Evolutionary conservation across 2,797 vertebrate species (phyloP), one percentile per base, ranked within the genome.

Genomic region (Scleropages formosus): DNA sequence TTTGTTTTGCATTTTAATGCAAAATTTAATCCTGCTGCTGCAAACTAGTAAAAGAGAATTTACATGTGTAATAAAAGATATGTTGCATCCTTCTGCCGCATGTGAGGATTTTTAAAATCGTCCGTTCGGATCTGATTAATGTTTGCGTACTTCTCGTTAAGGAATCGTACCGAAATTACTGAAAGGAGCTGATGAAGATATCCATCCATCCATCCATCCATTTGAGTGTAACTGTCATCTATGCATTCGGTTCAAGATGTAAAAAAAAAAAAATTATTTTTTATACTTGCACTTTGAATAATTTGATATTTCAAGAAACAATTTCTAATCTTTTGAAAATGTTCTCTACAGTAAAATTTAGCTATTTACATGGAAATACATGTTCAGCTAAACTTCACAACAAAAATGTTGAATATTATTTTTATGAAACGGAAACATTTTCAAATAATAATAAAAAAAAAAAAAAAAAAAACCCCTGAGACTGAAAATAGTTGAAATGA

Each of bases 391-490:
- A 56, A 56, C 9, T 39, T 6, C 39, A 39, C 39, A 39, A 39
- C 39, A 39, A 2, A 39, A 39, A n/a, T n/a, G n/a, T n/a, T 2
- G 31, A 31, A 49, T 69, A 56, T 56, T 12, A 11, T 67, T 47
- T 20, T 67, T 10, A 22, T n/a, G 18, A 68, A 49, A 67, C 18
- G 22, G 46, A 46, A 46, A 68, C 4, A 22, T 49, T 68, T 68
- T 67, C 49, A 49, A 68, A 46, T 68, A 9, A 39, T 46, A 47
- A 46, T 69, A 65, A 65, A 39, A n/a, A 63, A 65, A 65, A 65
- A 27, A 64, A 24, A 51, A 65, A 65, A 9, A 65, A 44, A n/a
- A 44, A 39, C 53, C 65, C 46, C 22, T 24, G 20, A 53, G 67
- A 53, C 39, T 26, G 24, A 22, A 49, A 69, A 51, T 39, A 39